phyloP scores from a whole-genome alignment of 2,113 vertebrate species.

The Pseudois nayaur region DNA sequence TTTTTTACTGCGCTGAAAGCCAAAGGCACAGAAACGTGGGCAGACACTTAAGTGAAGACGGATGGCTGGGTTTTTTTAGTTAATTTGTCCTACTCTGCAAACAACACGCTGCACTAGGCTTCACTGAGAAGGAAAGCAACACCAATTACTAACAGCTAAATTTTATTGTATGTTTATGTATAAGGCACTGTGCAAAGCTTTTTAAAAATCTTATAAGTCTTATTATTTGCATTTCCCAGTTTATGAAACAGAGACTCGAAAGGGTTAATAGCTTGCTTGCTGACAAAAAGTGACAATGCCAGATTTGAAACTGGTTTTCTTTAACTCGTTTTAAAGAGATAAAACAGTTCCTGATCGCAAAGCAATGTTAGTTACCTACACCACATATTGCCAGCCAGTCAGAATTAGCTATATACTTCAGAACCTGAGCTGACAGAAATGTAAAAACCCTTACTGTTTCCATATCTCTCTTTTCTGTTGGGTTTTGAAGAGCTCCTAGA shows the following conservation, averaged over 20 bases:
- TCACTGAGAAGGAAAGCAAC: neutral
- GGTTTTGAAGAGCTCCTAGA: neutral
- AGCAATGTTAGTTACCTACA: neutral
- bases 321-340: neutral
- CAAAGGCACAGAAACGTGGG: neutral
- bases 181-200: neutral
- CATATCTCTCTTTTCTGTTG: neutral
- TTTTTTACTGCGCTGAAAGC: neutral
- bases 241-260: neutral
- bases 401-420: neutral
- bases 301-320: neutral
- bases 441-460: neutral
- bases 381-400: neutral
- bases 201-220: neutral
- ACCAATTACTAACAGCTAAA: neutral
- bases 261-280: neutral
- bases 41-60: neutral
- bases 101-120: neutral
- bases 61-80: neutral
- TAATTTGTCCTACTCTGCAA: neutral
- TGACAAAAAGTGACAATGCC: conserved; percentile 3
- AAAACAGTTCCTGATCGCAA: neutral
- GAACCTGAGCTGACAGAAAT: neutral
- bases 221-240: neutral
- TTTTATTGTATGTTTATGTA: neutral